Base-by-base conservation (phyloP, 2,888 invertebrate genomes). In the Epinotia bilunana region DNA sequence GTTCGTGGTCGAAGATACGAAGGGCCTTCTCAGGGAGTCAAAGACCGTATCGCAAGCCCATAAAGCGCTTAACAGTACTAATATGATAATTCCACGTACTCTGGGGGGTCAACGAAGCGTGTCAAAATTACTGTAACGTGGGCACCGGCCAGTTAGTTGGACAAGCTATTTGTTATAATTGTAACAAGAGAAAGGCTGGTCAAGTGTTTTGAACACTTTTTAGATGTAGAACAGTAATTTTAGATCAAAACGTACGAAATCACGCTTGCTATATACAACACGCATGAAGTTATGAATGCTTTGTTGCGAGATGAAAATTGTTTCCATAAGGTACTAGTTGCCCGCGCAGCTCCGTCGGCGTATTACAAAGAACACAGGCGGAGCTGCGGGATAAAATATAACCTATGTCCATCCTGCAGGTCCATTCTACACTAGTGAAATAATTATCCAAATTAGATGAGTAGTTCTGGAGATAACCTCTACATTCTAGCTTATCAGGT, bases 31-130 rank as follows among this genome's bases (percentile, higher is more conserved):
- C n/a, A 3, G 18, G 49, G 7, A 60, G 53, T 28, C 71, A 74
- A 46, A 74, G 65, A 76, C 74, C 76, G 65, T 70, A 76, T 74
- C 76, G 58, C 57, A 62, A 55, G 46, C 28, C 61, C 71, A 74
- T 76, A 76, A 74, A 75, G 72, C 63, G 64, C 69, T 74, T 76
- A 76, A 76, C 76, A 74, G 76, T 77, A 77, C 72, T 77, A 77
- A 77, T 77, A 77, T 77, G 74, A 77, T 77, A 77, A 77, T 77
- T 77, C 67, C 74, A 76, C 73, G 53, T 65, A 61, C 72, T 74
- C 68, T 72, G 12, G 58, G 53, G 72, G 72, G 23, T 72, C 72
- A 62, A 63, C 74, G 39, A 68, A 74, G 77, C 77, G 74, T 74
- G 67, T 67, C 20, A 72, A 74, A 72, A 71, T 73, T 74, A 77